Evolutionary conservation across 1,140 invertebrate genomes (phyloP), one percentile per base, ranked within the genome.

Genomic region (Popillia japonica): DNA sequence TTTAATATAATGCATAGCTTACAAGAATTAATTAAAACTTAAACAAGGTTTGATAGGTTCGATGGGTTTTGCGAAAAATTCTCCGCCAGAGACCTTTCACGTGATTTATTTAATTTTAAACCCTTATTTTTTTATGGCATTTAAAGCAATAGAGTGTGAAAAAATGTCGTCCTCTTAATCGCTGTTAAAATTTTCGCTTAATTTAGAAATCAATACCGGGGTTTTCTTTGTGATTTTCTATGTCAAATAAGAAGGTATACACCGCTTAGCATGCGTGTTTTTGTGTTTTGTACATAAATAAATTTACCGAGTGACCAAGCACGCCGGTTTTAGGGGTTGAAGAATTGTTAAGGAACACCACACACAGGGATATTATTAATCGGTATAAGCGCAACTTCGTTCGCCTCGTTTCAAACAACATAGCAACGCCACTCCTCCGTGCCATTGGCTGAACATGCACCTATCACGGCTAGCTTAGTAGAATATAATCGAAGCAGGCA

Each of bases 391-490:
- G 61, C 10, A 64, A 64, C 6, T 64, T 48, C 4, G 44, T 64
- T 64, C 17, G 61, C 61, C 23, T 64, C 61, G 61, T 64, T 64
- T 64, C 61, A 64, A 64, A 73, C 72, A 73, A 73, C 72, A 84
- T 84, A 84, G 83, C 83, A 84, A 84, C 83, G 82, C 41, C 77
- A 79, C 77, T 76, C 40, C 78, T 72, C 61, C 79, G 78, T 23
- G 81, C 80, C 78, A 83, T 84, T 84, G 83, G 83, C 79, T 78
- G 81, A 80, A 55, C 78, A 81, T 75, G 64, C 81, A 80, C 83
- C 83, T 84, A 85, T 83, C 79, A 78, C 14, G 77, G 80, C 75
- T 27, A 77, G 59, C 75, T 80, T 82, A 48, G 80, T 78, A 80
- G 80, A 80, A 81, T 79, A 82, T 80, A 84, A 83, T 84, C 82